Conservation (phyloP, 2,113 vertebrate species). For the Atherinomorus stipes region DNA sequence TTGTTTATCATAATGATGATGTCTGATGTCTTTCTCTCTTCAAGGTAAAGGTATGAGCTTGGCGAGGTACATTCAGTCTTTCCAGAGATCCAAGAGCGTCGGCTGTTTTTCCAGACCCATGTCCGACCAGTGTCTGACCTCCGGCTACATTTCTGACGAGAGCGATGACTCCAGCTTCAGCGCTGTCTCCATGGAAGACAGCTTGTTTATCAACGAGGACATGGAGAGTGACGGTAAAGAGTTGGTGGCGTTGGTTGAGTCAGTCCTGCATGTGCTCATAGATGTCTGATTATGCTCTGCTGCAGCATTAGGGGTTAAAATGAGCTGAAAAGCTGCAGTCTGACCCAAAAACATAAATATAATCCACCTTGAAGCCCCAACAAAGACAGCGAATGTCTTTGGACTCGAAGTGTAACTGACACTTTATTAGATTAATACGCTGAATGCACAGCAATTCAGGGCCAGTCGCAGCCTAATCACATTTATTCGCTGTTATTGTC, state of each 20-base stretch:
- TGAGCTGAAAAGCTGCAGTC: too few relatives aligned
- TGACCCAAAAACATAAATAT: too few relatives aligned
- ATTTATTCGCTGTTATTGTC: not conserved
- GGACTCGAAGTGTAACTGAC: not conserved
- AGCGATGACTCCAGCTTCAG: conserved; percentile 85
- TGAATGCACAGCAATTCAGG: not conserved
- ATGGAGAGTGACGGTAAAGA: conserved; percentile 90
- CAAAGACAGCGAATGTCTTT: not conserved
- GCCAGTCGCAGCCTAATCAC: not conserved
- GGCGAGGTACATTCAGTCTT: conserved; percentile 86
- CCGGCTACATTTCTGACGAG: conserved; percentile 86
- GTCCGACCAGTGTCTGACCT: conserved; percentile 74
- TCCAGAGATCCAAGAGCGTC: conserved; percentile 82
- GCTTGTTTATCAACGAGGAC: conserved; percentile 85
- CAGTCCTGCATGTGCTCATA: too few relatives aligned
- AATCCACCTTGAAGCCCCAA: not conserved
- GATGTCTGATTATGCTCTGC: too few relatives aligned
- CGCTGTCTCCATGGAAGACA: conserved; percentile 81
- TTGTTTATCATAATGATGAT: not conserved
- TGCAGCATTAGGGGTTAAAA: too few relatives aligned
- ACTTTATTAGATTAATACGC: not conserved
- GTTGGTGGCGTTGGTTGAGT: too few relatives aligned
- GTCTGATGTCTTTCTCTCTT: conserved; percentile 12
- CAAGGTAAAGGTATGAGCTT: conserved; percentile 86
- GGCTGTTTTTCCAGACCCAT: conserved; percentile 60